phyloP scores from a whole-genome alignment of 2,888 invertebrate species.

The Vesta saturnalis region DNA sequence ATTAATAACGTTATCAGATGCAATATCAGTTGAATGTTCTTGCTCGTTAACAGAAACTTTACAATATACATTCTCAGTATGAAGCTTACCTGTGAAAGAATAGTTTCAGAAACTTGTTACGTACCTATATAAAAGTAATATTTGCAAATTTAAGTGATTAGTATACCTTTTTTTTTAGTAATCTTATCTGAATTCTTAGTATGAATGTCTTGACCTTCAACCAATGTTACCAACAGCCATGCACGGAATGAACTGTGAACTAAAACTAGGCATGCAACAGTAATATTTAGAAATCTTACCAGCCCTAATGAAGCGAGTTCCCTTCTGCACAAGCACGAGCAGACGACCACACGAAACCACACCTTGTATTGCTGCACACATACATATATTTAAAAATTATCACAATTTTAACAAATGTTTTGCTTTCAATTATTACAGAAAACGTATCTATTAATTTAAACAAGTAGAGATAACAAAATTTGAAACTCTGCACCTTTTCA shows the following conservation, averaged over 20 bases:
- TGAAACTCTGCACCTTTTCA: too few species aligned
- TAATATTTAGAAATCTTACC: slow-evolving; percentile 56
- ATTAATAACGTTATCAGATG: slow-evolving; percentile 64
- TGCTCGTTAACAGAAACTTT: slow-evolving; percentile 78
- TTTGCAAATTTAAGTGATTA: background rate
- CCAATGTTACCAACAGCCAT: slow-evolving; percentile 48
- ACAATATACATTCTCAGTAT: slow-evolving; percentile 73
- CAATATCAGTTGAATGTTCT: slow-evolving; percentile 72
- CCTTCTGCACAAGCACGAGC: slow-evolving; percentile 61
- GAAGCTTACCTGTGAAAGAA: slow-evolving; percentile 64
- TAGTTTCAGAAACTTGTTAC: slow-evolving; percentile 4
- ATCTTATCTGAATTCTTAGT: slow-evolving; percentile 46
- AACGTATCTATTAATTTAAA: too few species aligned
- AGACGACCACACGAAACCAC: slow-evolving; percentile 60
- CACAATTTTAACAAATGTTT: background rate
- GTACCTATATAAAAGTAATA: background rate
- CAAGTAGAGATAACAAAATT: too few species aligned
- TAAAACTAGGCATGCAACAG: slow-evolving; percentile 62
- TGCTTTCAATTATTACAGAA: too few species aligned
- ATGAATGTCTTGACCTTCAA: slow-evolving; percentile 51
- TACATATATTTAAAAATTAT: slow-evolving; percentile 27
- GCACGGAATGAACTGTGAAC: slow-evolving; percentile 57
- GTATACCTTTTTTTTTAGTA: slow-evolving; percentile 45
- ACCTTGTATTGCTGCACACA: slow-evolving; percentile 55
- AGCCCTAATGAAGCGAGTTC: slow-evolving; percentile 59